Conservation (phyloP, 1,140 invertebrate genomes). For the Drosophila lacteicornis region DNA sequence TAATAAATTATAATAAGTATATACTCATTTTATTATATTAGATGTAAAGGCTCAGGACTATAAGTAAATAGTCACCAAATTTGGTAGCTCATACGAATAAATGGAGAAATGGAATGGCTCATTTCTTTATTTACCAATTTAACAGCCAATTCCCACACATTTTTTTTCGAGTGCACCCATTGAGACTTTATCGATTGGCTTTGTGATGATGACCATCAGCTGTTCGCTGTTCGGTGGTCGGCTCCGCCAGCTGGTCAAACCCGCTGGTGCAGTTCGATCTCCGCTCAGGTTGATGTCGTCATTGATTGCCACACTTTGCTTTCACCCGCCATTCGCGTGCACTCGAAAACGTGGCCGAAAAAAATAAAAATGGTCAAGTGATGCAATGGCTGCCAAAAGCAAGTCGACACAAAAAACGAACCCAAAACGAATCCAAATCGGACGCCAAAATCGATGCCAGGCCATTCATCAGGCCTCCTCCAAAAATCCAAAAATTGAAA, state of each 20-base stretch:
- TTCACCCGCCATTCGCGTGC: constrained; percentile 74
- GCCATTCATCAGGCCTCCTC: constrained; percentile 68
- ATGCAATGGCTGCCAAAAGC: constrained; percentile 55
- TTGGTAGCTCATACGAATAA: background rate
- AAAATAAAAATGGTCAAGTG: constrained; percentile 24
- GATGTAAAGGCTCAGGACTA: no score
- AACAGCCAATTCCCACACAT: background rate
- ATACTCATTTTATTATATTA: no score
- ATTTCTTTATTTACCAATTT: background rate
- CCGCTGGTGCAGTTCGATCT: constrained; percentile 59
- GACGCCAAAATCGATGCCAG: constrained; percentile 44
- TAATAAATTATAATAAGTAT: background rate
- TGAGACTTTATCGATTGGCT: constrained; percentile 6
- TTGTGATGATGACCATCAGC: constrained; percentile 48
- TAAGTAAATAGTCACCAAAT: background rate
- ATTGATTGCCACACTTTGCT: constrained; percentile 84
- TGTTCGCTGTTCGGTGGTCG: constrained; percentile 37
- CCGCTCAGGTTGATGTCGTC: constrained; percentile 69
- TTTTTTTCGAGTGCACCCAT: constrained; percentile 13
- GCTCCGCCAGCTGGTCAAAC: constrained; percentile 66
- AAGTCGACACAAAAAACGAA: constrained; percentile 12
- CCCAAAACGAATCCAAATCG: constrained; percentile 36
- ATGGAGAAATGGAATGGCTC: no score
- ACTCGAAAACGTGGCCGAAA: constrained; percentile 53
- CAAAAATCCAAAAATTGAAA: constrained; percentile 43